Evolutionary conservation across 1,140 invertebrate genomes (phyloP), one percentile per base, ranked within the genome.

Genomic region (Popillia japonica): DNA sequence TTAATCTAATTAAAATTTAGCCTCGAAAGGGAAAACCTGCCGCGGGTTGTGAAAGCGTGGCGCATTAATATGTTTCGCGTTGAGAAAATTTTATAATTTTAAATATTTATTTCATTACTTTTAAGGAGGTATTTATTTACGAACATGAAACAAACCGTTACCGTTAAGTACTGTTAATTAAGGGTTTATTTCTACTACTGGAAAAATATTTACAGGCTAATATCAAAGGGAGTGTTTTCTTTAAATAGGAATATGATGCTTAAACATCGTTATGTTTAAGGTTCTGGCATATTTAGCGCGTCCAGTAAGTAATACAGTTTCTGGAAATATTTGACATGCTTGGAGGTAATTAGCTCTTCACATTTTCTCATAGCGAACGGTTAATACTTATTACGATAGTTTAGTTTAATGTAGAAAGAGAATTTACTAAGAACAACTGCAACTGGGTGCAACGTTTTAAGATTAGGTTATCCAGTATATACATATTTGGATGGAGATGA

Each of bases 1-100:
- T 22, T 64, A 64, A 64, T 20, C 61, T 64, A 64, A 64, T 64
- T 64, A 64, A 64, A 64, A 64, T 64, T 64, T 64, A 23, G 2
- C 23, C 61, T 22, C 7, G 61, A 22, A 22, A 64, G 61, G 2
- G 17, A 64, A 22, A 64, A 64, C 3, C 61, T 22, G 17, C 61
- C 61, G 61, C 61, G 27, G 22, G 27, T 68, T n/a, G n/a, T 55
- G 17, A 10, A 23, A 22, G 61, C 61, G 22, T 68, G 22, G 10
- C 22, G 11, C 61, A 68, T 34, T 68, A 55, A 14, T 68, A 34
- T 14, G 22, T 68, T 27, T 27, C 11, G 6, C 10, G 7, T n/a
- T 8, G 22, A 0, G 22, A 68, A 68, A 68, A 68, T 6, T 1
- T 27, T 68, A 68, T 68, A 68, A 34, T 34, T 27, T 22, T 3